Conservation (phyloP, 1,140 invertebrate species). For the Homarus americanus region DNA sequence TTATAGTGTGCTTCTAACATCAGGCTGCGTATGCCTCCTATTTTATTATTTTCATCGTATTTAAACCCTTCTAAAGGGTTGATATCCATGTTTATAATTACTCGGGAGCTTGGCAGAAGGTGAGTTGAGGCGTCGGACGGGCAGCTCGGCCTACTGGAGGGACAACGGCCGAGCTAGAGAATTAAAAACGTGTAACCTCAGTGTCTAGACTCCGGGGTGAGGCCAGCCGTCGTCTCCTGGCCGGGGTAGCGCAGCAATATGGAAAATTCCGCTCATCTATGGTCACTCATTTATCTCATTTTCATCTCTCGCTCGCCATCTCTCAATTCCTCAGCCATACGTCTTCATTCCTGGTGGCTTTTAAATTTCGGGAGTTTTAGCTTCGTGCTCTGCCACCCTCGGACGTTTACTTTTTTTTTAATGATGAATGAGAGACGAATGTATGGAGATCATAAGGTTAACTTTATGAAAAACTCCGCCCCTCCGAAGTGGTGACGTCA, state of each 20-base stretch:
- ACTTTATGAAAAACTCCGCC: constrained; percentile 14
- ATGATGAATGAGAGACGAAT: constrained; percentile 25
- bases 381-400: neutral
- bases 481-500: constrained; percentile 18
- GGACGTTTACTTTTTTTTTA: neutral
- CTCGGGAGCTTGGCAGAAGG: neutral
- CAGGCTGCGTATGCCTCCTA: constrained; percentile 13
- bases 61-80: neutral
- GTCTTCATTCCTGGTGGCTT: neutral
- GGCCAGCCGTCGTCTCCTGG: neutral
- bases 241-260: constrained; percentile 35
- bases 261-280: constrained; percentile 65
- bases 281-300: constrained; percentile 45
- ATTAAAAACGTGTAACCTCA: constrained; percentile 15
- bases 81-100: neutral
- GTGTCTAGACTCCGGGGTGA: neutral
- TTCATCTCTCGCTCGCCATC: neutral
- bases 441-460: constrained; percentile 9
- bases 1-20: neutral
- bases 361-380: neutral
- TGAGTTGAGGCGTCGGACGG: neutral
- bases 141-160: neutral
- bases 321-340: neutral
- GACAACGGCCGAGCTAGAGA: neutral
- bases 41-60: constrained; percentile 16